Evolutionary conservation across 2,888 invertebrate species (phyloP), one percentile per base, ranked within the genome.

Genomic region (Eristalis intricaria): DNA sequence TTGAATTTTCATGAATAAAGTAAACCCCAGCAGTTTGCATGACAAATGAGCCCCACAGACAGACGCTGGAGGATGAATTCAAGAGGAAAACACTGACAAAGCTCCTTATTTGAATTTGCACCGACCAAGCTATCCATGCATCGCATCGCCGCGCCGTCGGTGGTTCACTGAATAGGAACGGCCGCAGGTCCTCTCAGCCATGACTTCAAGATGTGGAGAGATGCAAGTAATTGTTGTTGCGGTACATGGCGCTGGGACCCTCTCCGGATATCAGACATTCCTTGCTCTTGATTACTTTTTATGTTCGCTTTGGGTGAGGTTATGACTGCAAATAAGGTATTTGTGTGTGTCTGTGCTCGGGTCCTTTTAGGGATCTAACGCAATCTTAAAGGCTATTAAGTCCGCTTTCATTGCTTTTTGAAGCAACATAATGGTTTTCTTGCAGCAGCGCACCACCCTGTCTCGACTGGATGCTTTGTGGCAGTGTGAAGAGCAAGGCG

Each of bases 1-100:
- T 77, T 77, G 50, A 38, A 70, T 70, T 77, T 69, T 64, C 64
- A 64, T 64, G 38, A 77, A 69, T 56, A 43, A 70, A 69, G 35
- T 63, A 63, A 70, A 70, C 63, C 70, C 38, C 63, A 29, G 58
- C 58, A 66, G 26, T 65, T 65, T 75, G 43, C 71, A 75, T 76
- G 43, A 22, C 66, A 63, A 71, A 40, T 71, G 43, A 60, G 38
- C 29, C 4, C 22, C 19, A 4, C 40, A 61, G 0, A 61, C 40
- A 56, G 56, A 19, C 50, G 43, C 26, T n/a, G n/a, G 11, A 29
- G 29, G 50, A 38, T 23, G 70, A 5, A 40, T 70, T 71, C 26
- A 19, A 63, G n/a, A 32, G n/a, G 43, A 50, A n/a, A 23, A 13
- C n/a, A 29, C 19, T 56, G 23, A 56, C 26, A 58, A 35, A 63